Percentiles rank a stretch among this genome's conserved stretches.
These are phyloP conservation scores for Ctenicera cuprea DNA, from an alignment of 2,888 invertebrate genomes.

Conservation along the genomic window DNA sequence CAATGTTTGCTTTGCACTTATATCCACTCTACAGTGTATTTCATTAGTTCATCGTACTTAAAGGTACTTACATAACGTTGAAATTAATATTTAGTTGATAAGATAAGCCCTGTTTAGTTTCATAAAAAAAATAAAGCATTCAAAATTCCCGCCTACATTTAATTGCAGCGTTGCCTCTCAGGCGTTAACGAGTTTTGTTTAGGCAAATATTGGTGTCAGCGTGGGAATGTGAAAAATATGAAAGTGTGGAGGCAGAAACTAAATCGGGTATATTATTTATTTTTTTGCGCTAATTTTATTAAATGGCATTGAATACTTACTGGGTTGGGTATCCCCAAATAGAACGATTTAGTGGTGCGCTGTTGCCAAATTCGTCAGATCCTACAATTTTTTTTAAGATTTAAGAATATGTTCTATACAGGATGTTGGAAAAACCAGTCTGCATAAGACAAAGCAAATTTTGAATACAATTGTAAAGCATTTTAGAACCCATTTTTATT, in stretches of 20 bases:
- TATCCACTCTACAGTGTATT: not conserved
- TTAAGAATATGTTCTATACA: no score
- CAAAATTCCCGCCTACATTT: conserved; percentile 1
- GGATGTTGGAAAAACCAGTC: no score
- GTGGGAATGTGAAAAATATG: not conserved
- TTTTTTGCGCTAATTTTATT: not conserved
- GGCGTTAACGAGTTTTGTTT: not conserved
- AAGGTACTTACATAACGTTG: not conserved
- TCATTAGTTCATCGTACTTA: not conserved
- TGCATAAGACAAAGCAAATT: no score
- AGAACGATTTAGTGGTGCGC: not conserved
- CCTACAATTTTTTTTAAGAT: no score
- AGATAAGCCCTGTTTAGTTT: not conserved
- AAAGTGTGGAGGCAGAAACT: no score
- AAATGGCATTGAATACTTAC: conserved; percentile 1
- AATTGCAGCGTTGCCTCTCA: not conserved
- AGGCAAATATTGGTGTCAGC: no score
- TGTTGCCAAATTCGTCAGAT: no score
- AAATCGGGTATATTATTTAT: not conserved
- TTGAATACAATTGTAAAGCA: no score
- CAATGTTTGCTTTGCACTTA: conserved; percentile 25
- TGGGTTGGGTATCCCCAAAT: not conserved
- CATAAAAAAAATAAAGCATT: not conserved
- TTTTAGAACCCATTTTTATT: no score
- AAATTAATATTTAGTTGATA: not conserved